These are phyloP conservation scores for Oophaga sylvatica DNA, from an alignment of 2,797 vertebrate genomes.

Conservation along the genomic window DNA sequence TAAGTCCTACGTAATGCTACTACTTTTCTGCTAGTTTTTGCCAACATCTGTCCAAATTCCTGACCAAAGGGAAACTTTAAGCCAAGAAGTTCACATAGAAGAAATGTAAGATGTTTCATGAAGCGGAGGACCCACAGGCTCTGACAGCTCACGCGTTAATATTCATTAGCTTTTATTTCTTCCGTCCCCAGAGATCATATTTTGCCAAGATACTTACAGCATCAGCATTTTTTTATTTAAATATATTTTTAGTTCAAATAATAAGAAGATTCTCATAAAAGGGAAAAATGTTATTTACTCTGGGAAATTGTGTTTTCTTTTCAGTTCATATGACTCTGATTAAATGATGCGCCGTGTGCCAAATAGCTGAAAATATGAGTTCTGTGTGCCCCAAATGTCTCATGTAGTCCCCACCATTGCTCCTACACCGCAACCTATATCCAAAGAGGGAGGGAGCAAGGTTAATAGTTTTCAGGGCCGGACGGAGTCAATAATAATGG, in stretches of 20 bases:
- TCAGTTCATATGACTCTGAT: conserved; percentile 47
- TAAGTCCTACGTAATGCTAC: not conserved
- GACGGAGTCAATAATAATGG: no score
- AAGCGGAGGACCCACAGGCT: not conserved
- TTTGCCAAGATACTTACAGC: conserved; percentile 42
- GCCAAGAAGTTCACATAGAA: not conserved
- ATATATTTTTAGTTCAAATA: conserved; percentile 57
- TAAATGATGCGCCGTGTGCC: conserved; percentile 17
- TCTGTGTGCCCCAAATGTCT: not conserved
- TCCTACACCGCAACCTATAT: not conserved
- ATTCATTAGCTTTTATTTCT: conserved; percentile 35
- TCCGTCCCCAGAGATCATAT: not conserved
- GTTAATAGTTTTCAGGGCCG: no score
- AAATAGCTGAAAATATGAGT: conserved; percentile 13
- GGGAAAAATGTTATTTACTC: conserved; percentile 42
- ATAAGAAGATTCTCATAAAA: conserved; percentile 55
- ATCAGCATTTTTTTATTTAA: not conserved
- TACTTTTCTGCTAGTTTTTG: not conserved
- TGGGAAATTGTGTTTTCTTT: conserved; percentile 39
- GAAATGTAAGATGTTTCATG: not conserved
- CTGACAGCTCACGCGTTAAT: conserved; percentile 12
- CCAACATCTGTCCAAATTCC: not conserved
- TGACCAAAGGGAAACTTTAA: not conserved
- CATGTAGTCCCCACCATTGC: not conserved
- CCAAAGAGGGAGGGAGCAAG: not conserved